Percentiles rank a stretch among this genome's conserved stretches.
phyloP scores from a whole-genome alignment of 2,113 vertebrate species.

The Lasiurus borealis region DNA sequence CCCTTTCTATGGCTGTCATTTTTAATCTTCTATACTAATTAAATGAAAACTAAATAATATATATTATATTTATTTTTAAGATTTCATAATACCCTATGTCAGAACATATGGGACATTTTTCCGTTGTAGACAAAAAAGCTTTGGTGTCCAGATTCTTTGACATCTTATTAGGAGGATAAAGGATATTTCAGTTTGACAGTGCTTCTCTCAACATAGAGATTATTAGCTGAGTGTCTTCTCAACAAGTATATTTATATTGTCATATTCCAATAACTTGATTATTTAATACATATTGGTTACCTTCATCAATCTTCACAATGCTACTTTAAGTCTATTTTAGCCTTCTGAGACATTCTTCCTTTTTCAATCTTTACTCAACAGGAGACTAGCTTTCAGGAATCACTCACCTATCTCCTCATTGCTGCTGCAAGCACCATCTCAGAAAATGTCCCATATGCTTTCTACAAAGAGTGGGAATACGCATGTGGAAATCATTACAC shows the following conservation, averaged over 20 bases:
- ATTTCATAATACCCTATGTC: not conserved
- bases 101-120: not conserved
- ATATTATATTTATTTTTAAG: not conserved
- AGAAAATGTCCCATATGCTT: not conserved
- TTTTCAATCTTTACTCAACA: not conserved
- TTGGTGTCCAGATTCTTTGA: not conserved
- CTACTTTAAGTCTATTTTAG: not conserved
- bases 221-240: not conserved
- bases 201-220: not conserved
- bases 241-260: not conserved
- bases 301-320: not conserved
- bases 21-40: constrained; percentile 19
- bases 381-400: not conserved
- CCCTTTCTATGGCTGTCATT: not conserved
- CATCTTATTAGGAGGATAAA: not conserved
- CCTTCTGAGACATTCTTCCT: not conserved
- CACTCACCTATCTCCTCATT: not conserved
- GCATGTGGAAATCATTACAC: not conserved
- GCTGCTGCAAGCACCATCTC: not conserved
- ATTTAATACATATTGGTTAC: not conserved
- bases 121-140: not conserved
- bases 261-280: not conserved
- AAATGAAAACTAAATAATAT: constrained; percentile 13
- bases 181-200: not conserved
- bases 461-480: not conserved